Evolutionary conservation across 2,888 invertebrate species (phyloP), one percentile per base, ranked within the genome.

Genomic region (Netelia inedita): DNA sequence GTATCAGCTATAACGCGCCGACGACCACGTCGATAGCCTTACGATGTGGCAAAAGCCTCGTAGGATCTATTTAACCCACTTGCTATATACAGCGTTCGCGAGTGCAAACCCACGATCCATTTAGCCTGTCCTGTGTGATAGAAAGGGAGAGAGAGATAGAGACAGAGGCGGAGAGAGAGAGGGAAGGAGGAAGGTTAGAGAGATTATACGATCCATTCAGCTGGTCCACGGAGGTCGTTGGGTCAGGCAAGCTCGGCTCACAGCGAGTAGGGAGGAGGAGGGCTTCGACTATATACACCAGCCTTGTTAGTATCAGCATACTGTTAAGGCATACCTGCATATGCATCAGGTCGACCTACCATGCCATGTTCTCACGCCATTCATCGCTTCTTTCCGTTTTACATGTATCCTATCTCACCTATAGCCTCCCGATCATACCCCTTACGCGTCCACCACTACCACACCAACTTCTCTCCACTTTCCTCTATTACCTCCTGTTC

Each of bases 61-160:
- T 65, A 72, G 57, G 72, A 79, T 72, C 72, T 73, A 73, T 73
- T 79, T 72, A 79, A 79, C 72, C 79, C 72, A 79, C 79, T 79
- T 79, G 72, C 57, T 65, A 19, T 57, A 63, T n/a, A 53, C 21
- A 16, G 14, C 61, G 6, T 6, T 6, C 50, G 23, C 28, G 65
- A 46, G 19, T 65, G 28, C 28, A 59, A 72, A 73, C 65, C 43
- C 41, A 75, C 65, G 55, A 75, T 78, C 79, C 79, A 73, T 79
- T 79, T 79, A 71, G 53, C 72, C 65, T 23, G 65, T 28, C 65
- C 50, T 23, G 50, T 19, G 43, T 46, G 43, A 10, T 11, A 14
- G 50, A 11, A 14, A 41, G 41, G 19, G 35, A 19, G 16, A 71
- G 35, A 65, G 41, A n/a, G 35, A 53, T 11, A 53, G 61, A 69